Evolutionary conservation across 1,140 invertebrate species (phyloP).

Genomic region (Heliothis subflexa): DNA sequence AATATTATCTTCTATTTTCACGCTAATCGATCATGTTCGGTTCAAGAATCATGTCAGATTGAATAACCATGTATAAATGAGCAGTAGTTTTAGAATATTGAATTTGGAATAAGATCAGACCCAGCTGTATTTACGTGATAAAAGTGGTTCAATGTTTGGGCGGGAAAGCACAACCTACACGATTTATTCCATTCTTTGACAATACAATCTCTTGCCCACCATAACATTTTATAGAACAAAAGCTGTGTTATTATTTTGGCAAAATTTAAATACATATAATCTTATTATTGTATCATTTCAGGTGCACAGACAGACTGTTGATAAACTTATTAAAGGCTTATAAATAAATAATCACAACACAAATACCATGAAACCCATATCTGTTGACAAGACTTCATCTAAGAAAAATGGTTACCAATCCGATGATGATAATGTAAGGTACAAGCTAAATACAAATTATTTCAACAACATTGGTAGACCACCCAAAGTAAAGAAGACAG

Average conservation of each 20-base stretch:
- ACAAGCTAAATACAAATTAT: constrained; percentile 75
- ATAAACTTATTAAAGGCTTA: background rate
- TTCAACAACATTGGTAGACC: constrained; percentile 63
- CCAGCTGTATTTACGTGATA: constrained; percentile 24
- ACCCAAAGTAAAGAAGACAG: constrained; percentile 55
- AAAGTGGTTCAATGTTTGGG: constrained; percentile 47
- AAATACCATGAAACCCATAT: constrained; percentile 66
- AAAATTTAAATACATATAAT: background rate
- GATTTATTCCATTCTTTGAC: background rate
- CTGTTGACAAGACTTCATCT: constrained; percentile 56
- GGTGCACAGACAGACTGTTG: background rate
- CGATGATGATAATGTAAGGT: constrained; percentile 78
- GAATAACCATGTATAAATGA: background rate
- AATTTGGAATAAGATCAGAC: background rate
- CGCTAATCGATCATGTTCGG: background rate
- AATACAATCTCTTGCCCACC: background rate
- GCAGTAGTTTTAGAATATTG: background rate
- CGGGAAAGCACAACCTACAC: constrained; percentile 57
- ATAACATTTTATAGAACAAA: background rate
- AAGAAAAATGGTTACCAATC: constrained; percentile 71
- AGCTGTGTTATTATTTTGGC: background rate
- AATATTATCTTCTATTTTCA: constrained; percentile 34
- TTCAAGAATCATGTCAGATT: background rate
- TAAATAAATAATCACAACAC: constrained; percentile 22
- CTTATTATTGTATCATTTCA: constrained; percentile 9